phyloP scores from a whole-genome alignment of 1,140 invertebrate species.

The Drosophila navojoa region DNA sequence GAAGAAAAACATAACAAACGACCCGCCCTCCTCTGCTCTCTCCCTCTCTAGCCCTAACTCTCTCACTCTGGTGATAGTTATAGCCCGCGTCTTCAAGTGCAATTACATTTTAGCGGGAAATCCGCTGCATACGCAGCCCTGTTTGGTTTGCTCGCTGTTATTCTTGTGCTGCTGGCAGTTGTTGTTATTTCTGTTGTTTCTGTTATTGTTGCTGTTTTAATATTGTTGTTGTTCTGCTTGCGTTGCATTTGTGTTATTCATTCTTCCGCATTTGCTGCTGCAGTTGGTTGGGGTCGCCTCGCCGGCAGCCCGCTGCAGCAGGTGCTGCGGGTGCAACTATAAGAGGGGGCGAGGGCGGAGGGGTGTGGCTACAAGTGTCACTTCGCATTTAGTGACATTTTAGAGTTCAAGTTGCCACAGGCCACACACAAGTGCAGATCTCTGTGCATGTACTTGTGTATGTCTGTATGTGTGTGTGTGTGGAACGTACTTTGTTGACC shows the following conservation, averaged over 20 bases:
- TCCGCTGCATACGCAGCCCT: conserved; percentile 12
- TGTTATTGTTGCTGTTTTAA: conserved; percentile 4
- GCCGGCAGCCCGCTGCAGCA: conserved; percentile 38
- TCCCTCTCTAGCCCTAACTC: no score
- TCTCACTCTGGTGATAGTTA: no score
- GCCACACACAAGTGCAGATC: conserved; percentile 25
- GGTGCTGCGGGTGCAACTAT: conserved; percentile 16
- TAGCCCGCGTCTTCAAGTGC: background rate
- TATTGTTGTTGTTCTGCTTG: conserved; percentile 31
- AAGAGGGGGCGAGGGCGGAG: background rate
- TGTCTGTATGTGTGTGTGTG: conserved; percentile 3
- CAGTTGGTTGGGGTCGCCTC: conserved; percentile 18
- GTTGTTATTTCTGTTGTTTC: conserved; percentile 6
- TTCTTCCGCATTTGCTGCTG: conserved; percentile 43
- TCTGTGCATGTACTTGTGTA: no score
- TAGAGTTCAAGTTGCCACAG: conserved; percentile 48
- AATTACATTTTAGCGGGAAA: conserved; percentile 36
- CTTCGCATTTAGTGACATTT: conserved; percentile 36
- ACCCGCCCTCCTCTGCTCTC: no score
- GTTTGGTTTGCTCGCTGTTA: conserved; percentile 2
- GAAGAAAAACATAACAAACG: no score
- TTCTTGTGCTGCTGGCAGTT: background rate
- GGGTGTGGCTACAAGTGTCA: background rate
- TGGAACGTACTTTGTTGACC: conserved; percentile 64
- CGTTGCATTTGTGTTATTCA: conserved; percentile 20